Evolutionary conservation across 2,113 vertebrate genomes (phyloP).

Genomic region (Condylura cristata): DNA sequence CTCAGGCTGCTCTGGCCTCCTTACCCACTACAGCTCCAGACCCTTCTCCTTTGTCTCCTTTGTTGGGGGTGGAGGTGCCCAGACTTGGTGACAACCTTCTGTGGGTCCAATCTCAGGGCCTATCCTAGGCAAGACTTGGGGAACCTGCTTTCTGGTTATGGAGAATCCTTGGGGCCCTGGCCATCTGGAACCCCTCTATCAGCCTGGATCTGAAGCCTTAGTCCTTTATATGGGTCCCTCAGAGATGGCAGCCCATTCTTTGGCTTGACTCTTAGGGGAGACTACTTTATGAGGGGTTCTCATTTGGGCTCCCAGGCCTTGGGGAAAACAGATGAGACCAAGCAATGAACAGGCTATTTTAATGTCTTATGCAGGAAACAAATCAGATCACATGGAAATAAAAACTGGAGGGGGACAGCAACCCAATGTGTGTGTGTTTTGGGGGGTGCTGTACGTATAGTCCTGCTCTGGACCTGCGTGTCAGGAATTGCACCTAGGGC

Average conservation of each 20-base stretch:
- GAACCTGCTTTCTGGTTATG: background rate
- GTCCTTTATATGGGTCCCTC: background rate
- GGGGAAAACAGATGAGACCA: background rate
- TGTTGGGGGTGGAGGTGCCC: background rate
- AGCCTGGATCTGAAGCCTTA: background rate
- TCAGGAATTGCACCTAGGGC: background rate
- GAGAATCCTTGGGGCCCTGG: background rate
- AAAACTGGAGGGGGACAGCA: background rate
- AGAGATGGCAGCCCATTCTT: background rate
- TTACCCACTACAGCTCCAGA: background rate
- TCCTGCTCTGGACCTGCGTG: background rate
- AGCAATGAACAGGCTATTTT: background rate
- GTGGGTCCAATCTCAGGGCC: background rate
- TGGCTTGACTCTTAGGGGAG: background rate
- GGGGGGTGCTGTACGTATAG: fast-evolving
- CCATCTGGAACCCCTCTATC: background rate
- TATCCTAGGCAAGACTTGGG: background rate
- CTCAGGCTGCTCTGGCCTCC: background rate
- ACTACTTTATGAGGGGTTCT: background rate
- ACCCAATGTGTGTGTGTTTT: too few relatives aligned
- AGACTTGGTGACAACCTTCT: constrained; percentile 9
- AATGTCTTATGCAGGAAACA: background rate
- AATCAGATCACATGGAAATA: background rate
- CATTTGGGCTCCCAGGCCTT: background rate
- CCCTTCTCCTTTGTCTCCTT: constrained; percentile 24